Conservation (phyloP, 2,113 vertebrate species). For the Geococcyx californianus region DNA sequence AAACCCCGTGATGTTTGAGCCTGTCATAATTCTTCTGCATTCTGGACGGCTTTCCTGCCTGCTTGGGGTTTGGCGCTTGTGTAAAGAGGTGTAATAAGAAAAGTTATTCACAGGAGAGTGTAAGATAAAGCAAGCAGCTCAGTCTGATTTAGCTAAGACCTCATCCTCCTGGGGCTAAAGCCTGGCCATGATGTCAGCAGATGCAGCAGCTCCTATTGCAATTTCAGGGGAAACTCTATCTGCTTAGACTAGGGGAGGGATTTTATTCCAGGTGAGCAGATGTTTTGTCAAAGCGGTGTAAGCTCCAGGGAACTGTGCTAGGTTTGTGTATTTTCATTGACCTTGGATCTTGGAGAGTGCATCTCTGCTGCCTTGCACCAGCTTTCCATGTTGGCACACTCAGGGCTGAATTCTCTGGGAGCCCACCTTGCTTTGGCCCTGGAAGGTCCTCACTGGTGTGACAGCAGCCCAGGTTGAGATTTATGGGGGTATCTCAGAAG, state of each 20-base stretch:
- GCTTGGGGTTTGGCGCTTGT: background rate
- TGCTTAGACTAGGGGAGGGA: background rate
- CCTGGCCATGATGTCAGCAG: conserved; percentile 3
- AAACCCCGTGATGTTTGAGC: background rate
- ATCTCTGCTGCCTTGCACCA: background rate
- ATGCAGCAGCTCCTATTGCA: conserved; percentile 34
- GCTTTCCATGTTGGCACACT: background rate
- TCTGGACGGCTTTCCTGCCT: conserved; percentile 1
- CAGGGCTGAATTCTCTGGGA: background rate
- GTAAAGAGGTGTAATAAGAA: conserved; percentile 27
- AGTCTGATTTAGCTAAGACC: background rate
- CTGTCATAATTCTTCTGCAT: conserved; percentile 12
- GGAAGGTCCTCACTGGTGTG: background rate
- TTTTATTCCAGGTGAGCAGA: background rate
- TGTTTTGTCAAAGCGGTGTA: background rate
- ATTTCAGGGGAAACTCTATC: background rate
- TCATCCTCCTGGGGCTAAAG: conserved; percentile 25
- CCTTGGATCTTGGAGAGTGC: background rate
- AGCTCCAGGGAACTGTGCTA: background rate
- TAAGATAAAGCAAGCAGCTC: conserved; percentile 45
- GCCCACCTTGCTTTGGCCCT: background rate
- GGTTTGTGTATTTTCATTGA: background rate
- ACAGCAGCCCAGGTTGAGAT: background rate
- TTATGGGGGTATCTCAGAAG: background rate
- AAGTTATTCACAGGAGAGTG: conserved; percentile 18